phyloP scores from a whole-genome alignment of 2,797 vertebrate species.

The Danio jaintianensis region DNA sequence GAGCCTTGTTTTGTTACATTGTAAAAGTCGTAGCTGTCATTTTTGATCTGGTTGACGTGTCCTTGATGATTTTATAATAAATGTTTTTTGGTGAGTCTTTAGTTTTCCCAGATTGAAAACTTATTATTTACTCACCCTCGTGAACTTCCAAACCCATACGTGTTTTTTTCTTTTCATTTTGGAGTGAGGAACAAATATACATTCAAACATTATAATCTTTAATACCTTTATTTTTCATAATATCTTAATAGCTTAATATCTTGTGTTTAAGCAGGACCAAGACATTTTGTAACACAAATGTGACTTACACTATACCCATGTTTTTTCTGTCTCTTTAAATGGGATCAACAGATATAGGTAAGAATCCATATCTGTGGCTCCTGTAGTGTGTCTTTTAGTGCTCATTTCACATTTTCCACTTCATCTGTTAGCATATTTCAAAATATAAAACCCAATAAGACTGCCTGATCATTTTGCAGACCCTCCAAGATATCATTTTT shows the following conservation, averaged over 20 bases:
- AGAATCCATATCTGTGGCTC: slow-evolving; percentile 63
- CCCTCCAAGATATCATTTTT: too few species aligned
- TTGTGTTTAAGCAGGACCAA: background rate
- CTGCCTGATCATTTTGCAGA: background rate
- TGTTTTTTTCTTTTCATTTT: too few species aligned
- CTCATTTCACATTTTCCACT: slow-evolving; percentile 54
- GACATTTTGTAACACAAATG: slow-evolving; percentile 9
- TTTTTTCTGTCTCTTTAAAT: slow-evolving; percentile 61
- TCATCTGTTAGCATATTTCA: background rate
- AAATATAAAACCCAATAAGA: background rate
- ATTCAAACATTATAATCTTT: background rate
- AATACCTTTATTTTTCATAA: too few species aligned
- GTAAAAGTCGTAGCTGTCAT: background rate
- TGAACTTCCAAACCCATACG: too few species aligned
- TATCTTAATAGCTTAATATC: background rate
- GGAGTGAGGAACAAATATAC: background rate
- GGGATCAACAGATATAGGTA: slow-evolving; percentile 78
- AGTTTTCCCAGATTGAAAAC: too few species aligned
- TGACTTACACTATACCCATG: slow-evolving; percentile 55
- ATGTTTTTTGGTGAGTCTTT: too few species aligned
- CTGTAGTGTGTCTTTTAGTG: slow-evolving; percentile 47
- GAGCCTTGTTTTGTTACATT: background rate
- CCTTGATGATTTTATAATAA: background rate
- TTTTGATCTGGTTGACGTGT: background rate
- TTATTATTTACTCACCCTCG: too few species aligned